Conservation (phyloP, 2,113 vertebrate genomes). For the Chloebia gouldiae region DNA sequence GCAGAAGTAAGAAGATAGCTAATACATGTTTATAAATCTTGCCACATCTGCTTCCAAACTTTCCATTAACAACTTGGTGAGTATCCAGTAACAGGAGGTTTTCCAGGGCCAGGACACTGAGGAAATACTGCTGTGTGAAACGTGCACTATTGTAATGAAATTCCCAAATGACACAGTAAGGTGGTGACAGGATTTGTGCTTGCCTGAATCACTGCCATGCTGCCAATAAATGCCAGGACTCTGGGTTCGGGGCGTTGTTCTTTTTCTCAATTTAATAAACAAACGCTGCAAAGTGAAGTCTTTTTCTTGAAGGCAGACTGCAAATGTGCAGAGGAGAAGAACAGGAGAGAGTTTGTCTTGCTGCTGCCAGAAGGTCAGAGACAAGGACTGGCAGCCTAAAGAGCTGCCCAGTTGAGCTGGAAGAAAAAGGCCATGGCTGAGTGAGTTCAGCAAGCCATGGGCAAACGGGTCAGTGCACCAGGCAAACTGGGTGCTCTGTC, state of each 20-base stretch:
- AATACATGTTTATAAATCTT: background rate
- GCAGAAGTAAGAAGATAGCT: background rate
- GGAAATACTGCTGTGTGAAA: background rate
- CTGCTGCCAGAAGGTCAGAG: background rate
- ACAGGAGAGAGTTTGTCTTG: background rate
- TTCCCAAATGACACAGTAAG: background rate
- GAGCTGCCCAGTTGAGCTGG: accelerated
- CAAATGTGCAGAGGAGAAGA: background rate
- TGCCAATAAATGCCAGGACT: background rate
- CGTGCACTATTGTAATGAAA: background rate
- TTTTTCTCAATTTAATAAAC: background rate
- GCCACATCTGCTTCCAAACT: constrained; percentile 19
- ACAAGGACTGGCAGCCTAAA: background rate
- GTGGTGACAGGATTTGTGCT: background rate
- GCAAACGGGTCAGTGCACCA: background rate
- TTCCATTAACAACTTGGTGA: constrained; percentile 25
- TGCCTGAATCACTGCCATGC: background rate
- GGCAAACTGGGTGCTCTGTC: background rate
- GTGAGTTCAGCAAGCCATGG: background rate
- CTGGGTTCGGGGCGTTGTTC: background rate
- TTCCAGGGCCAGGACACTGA: background rate
- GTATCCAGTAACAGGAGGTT: background rate
- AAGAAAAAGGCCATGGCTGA: background rate
- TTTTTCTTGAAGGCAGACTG: background rate
- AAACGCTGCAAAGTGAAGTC: background rate